These are phyloP conservation scores for Apteryx mantelli DNA, from an alignment of 2,113 vertebrate species.

Conservation along the genomic window DNA sequence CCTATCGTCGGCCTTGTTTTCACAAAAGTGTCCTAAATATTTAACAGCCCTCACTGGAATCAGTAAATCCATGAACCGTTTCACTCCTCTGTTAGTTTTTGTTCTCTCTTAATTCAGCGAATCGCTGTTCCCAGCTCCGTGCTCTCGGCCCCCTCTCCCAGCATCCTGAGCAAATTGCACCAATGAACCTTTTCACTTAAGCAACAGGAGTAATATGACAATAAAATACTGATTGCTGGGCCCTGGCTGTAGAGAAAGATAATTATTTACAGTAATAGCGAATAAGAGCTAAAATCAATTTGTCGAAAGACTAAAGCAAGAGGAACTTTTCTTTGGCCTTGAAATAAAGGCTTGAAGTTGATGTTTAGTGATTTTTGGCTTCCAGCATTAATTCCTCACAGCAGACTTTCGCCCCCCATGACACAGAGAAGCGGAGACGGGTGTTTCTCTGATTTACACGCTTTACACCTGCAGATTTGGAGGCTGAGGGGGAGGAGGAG, in stretches of 20 bases:
- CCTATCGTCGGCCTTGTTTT: rapidly evolving
- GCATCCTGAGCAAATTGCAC: rapidly evolving
- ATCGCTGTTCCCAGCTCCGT: background rate
- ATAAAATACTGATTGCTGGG: background rate
- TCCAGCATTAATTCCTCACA: background rate
- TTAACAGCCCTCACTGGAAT: background rate
- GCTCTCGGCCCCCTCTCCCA: background rate
- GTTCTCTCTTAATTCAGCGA: background rate
- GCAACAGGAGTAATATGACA: rapidly evolving
- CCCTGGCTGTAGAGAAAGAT: background rate
- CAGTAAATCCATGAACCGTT: background rate
- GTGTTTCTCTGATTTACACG: background rate
- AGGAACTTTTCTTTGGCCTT: background rate
- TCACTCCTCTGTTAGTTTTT: background rate
- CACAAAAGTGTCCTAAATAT: rapidly evolving
- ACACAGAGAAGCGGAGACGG: background rate
- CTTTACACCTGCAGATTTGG: background rate
- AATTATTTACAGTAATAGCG: background rate
- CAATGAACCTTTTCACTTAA: background rate
- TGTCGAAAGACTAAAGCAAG: background rate
- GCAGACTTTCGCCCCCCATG: background rate
- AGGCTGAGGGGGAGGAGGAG: background rate
- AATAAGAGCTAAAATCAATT: background rate
- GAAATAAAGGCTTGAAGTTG: background rate
- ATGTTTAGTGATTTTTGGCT: background rate